Base-by-base conservation (phyloP, 2,797 vertebrate species). In the Atherinosoma microstoma region DNA sequence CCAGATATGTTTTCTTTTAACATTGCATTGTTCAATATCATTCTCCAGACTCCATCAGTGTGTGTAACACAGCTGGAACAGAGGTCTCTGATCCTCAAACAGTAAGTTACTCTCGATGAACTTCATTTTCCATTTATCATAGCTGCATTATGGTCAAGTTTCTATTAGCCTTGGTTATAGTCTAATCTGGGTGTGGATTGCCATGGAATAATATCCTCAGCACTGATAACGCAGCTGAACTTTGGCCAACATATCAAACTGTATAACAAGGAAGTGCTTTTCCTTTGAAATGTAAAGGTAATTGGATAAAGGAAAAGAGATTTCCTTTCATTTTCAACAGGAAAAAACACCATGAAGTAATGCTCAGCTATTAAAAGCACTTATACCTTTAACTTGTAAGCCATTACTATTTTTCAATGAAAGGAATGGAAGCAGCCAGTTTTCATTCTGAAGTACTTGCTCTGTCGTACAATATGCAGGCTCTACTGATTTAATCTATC, bases 11-110 rank as follows among this genome's bases (percentile, higher is more conserved):
- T 49, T 62, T 16, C 34, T 6, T 34, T 5, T 3, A 16, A 34
- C 13, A 58, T 57, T 57, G 58, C 78, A 60, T 69, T 11, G 20
- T 58, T 58, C 16, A 79, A 6, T 62, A 0, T 68, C 1, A 30
- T 74, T 80, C 49, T 89, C 27, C 74, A 95, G 94, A 64, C 2
- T 4, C 88, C 38, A 92, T 93, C 73, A 74, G 78, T 27, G 77
- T 79, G 36, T 99, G 97, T 84, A 92, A 97, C 68, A 83, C 87
- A n/a, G 92, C 90, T 27, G 98, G 98, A 58, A 96, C 95, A 5
- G 0, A 92, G 2, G 64, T 69, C 38, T 71, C 35, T 30, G 64
- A 84, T 84, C 94, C 92, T 77, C 89, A 87, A 83, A 91, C 82
- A 70, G 98, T 99, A 92, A 71, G 72, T 35, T 10, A 3, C 42